Evolutionary conservation across 1,140 invertebrate species (phyloP).

Genomic region (Caenorhabditis latens): DNA sequence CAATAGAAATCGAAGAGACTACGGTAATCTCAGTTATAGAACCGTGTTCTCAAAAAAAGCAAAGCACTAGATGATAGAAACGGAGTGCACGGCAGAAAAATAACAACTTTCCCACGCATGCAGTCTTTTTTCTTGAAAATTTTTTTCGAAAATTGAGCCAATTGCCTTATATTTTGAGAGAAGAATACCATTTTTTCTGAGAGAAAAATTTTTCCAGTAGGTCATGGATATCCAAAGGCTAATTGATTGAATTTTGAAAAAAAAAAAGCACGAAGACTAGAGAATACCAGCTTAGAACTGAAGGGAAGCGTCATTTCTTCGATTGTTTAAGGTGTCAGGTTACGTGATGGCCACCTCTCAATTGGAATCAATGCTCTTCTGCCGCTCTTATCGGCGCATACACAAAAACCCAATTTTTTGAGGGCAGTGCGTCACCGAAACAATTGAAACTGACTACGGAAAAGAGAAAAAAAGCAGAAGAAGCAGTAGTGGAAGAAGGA

Average conservation of each 20-base stretch:
- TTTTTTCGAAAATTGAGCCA: no score
- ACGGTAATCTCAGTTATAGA: no score
- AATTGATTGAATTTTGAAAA: not conserved
- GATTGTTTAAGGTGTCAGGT: conserved; percentile 21
- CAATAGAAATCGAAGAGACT: no score
- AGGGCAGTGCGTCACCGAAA: not conserved
- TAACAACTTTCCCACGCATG: no score
- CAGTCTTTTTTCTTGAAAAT: no score
- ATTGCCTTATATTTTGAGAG: no score
- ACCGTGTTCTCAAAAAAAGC: no score
- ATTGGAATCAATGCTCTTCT: conserved; percentile 11
- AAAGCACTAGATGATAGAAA: no score
- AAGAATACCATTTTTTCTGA: no score
- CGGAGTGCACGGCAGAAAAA: no score
- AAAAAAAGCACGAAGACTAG: not conserved
- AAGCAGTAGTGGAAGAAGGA: not conserved
- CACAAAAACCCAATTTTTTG: not conserved
- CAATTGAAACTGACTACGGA: not conserved
- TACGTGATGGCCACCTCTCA: conserved; percentile 18
- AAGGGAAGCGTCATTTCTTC: not conserved
- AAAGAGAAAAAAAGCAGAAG: not conserved
- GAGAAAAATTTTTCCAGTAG: no score
- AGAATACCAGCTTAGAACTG: not conserved
- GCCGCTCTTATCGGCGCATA: not conserved
- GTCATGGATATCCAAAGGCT: no score